phyloP scores from a whole-genome alignment of 1,140 invertebrate species.

The Neodiprion fabricii region DNA sequence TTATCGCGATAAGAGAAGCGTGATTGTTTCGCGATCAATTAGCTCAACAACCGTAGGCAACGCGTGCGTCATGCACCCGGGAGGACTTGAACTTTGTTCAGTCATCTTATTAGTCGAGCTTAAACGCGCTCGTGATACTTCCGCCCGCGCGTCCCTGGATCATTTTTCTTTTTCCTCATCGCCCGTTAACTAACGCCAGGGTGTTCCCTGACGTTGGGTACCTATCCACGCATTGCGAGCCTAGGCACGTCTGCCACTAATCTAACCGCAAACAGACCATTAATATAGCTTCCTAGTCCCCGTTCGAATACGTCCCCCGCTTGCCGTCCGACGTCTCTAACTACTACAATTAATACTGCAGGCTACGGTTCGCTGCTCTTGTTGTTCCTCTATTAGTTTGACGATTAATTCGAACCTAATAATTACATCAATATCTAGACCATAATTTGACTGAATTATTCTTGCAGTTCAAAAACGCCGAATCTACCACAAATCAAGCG shows the following conservation, averaged over 20 bases:
- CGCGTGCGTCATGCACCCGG: not conserved
- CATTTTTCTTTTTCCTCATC: slow-evolving; percentile 11
- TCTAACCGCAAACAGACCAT: slow-evolving; percentile 13
- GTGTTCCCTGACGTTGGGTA: not conserved
- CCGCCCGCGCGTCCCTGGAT: not conserved
- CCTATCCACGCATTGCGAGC: slow-evolving; percentile 10
- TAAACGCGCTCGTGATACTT: not conserved
- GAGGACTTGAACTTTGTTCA: not conserved
- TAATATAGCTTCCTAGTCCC: slow-evolving; percentile 10
- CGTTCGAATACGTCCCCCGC: not conserved
- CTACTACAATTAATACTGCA: not conserved
- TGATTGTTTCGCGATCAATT: not conserved
- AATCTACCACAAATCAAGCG: too few species aligned
- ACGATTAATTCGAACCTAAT: not conserved
- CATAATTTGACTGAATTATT: too few species aligned
- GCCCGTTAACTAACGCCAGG: slow-evolving; percentile 4
- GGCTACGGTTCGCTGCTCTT: not conserved
- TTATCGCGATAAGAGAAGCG: not conserved
- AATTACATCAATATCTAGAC: too few species aligned
- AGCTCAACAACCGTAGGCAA: not conserved
- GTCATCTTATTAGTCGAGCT: slow-evolving; percentile 5
- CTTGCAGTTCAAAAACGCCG: too few species aligned
- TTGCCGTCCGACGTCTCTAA: not conserved
- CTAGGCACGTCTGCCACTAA: slow-evolving; percentile 8
- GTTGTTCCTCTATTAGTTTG: not conserved